A percentile compares a stretch with the other conserved stretches of the same genome.
phyloP scores from a whole-genome alignment of 2,888 invertebrate genomes.

The Hemithea aestivaria region DNA sequence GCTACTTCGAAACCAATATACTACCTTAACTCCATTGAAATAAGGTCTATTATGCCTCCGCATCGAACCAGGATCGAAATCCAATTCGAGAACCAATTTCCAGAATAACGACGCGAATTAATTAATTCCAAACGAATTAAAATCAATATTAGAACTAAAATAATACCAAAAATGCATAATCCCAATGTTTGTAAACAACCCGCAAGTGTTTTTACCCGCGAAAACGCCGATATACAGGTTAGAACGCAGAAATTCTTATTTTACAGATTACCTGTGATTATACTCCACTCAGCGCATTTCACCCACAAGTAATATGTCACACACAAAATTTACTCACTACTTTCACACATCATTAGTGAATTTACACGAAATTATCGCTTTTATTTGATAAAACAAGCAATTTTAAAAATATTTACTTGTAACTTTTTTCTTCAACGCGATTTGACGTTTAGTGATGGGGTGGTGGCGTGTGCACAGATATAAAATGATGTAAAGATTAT shows the following conservation, averaged over 20 bases:
- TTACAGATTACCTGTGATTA: constrained; percentile 31
- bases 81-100: constrained; percentile 39
- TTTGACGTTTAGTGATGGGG: constrained; percentile 18
- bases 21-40: constrained; percentile 32
- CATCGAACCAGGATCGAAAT: constrained; percentile 29
- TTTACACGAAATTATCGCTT: constrained; percentile 2
- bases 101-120: constrained; percentile 55
- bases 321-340: constrained; percentile 6
- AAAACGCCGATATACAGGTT: constrained; percentile 44
- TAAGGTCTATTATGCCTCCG: constrained; percentile 45
- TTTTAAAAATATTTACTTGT: constrained; percentile 21
- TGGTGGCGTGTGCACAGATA: not conserved
- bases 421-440: constrained; percentile 13
- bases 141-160: constrained; percentile 24
- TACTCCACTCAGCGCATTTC: constrained; percentile 6
- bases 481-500: not conserved
- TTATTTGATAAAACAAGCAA: constrained; percentile 17
- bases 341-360: constrained; percentile 18
- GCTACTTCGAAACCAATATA: constrained; percentile 30
- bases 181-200: constrained; percentile 33
- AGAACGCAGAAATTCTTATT: constrained; percentile 28
- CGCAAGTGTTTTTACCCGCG: constrained; percentile 41
- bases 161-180: constrained; percentile 11
- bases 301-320: not conserved
- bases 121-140: constrained; percentile 42